Percentiles rank a stretch among this genome's conserved stretches.
Evolutionary conservation across 2,888 invertebrate species (phyloP).

Genomic region (Leucoma salicis): DNA sequence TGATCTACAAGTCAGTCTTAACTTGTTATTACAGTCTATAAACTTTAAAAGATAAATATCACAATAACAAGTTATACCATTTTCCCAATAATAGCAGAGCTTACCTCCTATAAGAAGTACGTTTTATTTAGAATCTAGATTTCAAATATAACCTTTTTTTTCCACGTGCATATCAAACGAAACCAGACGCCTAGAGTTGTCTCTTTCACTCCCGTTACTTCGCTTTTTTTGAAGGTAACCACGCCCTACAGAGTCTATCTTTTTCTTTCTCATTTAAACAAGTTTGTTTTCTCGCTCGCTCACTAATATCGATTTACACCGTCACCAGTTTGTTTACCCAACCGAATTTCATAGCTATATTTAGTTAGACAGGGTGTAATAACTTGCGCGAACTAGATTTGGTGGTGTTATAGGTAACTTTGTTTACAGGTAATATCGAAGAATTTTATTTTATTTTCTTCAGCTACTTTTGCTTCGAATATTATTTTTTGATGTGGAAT

Average conservation of each 20-base stretch:
- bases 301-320: constrained; percentile 62
- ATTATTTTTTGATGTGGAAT: constrained; percentile 23
- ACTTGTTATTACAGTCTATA: too few species aligned
- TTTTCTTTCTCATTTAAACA: constrained; percentile 44
- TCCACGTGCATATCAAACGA: constrained; percentile 18
- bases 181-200: constrained; percentile 30
- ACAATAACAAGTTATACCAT: constrained; percentile 6
- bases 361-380: constrained; percentile 48
- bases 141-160: constrained; percentile 37
- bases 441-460: constrained; percentile 9
- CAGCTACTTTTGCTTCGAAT: constrained; percentile 15
- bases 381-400: constrained; percentile 55
- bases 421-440: constrained; percentile 21
- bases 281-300: constrained; percentile 42
- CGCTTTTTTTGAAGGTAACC: constrained; percentile 46
- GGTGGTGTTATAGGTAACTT: constrained; percentile 48
- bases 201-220: constrained; percentile 41
- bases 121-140: constrained; percentile 48
- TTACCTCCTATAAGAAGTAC: constrained; percentile 9
- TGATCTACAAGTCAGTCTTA: too few species aligned
- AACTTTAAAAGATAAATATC: too few species aligned
- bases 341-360: constrained; percentile 57
- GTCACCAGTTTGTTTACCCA: constrained; percentile 64
- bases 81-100: constrained; percentile 28
- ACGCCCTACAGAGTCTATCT: constrained; percentile 58